These are phyloP conservation scores for Amaurobius ferox DNA, from an alignment of 2,888 invertebrate species.

Conservation along the genomic window DNA sequence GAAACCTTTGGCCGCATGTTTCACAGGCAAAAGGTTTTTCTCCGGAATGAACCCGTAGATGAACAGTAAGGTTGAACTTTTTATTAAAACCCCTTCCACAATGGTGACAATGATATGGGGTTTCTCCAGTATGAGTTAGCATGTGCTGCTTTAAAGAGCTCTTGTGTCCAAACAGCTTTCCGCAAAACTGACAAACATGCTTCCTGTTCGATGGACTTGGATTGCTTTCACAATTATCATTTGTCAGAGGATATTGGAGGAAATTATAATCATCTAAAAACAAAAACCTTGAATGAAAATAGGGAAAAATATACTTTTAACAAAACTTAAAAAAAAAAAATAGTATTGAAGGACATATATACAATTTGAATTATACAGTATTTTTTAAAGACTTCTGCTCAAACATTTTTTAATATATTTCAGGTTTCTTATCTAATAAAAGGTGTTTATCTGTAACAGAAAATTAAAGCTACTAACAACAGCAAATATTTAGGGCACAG, in stretches of 20 bases:
- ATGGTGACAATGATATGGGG: background rate
- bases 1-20: background rate
- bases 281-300: background rate
- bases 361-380: no score
- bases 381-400: no score
- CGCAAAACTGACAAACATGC: background rate
- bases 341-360: no score
- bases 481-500: no score
- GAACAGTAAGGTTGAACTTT: constrained; percentile 6
- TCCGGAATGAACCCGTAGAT: background rate
- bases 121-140: constrained; percentile 10
- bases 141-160: background rate
- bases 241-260: background rate
- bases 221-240: background rate
- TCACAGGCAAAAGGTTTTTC: constrained; percentile 20
- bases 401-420: no score
- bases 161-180: background rate
- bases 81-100: constrained; percentile 8
- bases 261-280: background rate
- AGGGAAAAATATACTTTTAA: no score
- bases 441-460: no score
- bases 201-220: background rate
- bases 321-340: no score
- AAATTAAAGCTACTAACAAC: no score
- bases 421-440: no score